Base-by-base conservation (phyloP, 2,888 invertebrate genomes). In the Rhingia campestris region DNA sequence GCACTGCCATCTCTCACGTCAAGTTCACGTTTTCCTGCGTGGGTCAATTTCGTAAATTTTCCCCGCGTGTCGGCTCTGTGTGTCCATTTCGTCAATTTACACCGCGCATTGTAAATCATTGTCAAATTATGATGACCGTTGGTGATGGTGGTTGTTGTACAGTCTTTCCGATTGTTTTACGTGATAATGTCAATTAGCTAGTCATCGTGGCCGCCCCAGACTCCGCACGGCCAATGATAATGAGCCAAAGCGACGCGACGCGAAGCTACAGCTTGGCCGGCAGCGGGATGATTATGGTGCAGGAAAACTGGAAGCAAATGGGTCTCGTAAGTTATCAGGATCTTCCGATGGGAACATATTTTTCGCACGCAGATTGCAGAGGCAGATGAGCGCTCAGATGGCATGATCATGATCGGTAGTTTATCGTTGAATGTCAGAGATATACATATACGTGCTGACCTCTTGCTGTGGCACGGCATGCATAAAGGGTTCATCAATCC, bases 151-250 rank as follows among this genome's bases (percentile, higher is more conserved):
- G 69, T 43, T 75, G 32, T 45, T 39, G 75, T 41, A 22, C 22
- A 22, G 22, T 22, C 22, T 47, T 79, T 74, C 64, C 80, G 84
- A 84, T 84, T 80, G 84, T 84, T 75, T 84, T 75, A 80, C 70
- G 59, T 66, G 84, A 84, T 84, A 84, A 75, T 80, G 84, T 84
- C 84, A 84, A 84, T 84, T 84, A 84, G 80, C 69, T 80, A 84
- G 84, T 84, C 84, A 84, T 74, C 79, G 79, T 74, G 64, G 61
- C 67, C 45, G 70, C 53, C 33, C 61, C 61, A 41, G 7, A 61
- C 67, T 58, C 22, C 14, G 22, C 14, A 33, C 9, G 39, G 59
- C 51, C 58, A 43, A 51, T 58, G 64, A 45, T 72, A 79, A 73
- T 56, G 56, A 51, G 14, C 43, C 30, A 35, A 35, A 37, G n/a